Percentiles rank a stretch among this genome's conserved stretches.
phyloP scores from a whole-genome alignment of 2,888 invertebrate genomes.

The Marasmarcha lunaedactyla region DNA sequence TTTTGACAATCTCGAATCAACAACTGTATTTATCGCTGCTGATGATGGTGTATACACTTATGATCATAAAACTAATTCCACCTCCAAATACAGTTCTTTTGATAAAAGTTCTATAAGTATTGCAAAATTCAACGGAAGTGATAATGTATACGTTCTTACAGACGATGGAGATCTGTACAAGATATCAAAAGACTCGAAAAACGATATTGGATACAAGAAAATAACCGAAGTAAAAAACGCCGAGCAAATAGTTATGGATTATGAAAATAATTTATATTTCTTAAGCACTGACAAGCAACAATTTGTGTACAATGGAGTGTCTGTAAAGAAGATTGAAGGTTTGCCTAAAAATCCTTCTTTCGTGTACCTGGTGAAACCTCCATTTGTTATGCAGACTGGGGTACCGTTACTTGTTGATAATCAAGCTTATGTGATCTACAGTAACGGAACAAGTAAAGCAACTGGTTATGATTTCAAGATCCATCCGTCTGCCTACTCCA shows the following conservation, averaged over 20 bases:
- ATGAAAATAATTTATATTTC: slow-evolving; percentile 35
- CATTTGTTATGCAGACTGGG: slow-evolving; percentile 26
- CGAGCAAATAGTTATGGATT: slow-evolving; percentile 36
- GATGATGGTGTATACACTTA: slow-evolving; percentile 33
- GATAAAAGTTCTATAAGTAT: slow-evolving; percentile 31
- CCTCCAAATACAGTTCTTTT: slow-evolving; percentile 33
- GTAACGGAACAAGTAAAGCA: slow-evolving; percentile 28
- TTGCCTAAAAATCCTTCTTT: slow-evolving; percentile 26
- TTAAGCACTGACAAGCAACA: slow-evolving; percentile 26
- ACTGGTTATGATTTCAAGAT: slow-evolving; percentile 22
- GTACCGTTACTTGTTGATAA: slow-evolving; percentile 28
- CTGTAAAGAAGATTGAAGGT: slow-evolving; percentile 30
- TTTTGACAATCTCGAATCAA: slow-evolving; percentile 23
- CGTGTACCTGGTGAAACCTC: slow-evolving; percentile 29
- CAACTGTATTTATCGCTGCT: slow-evolving; percentile 29
- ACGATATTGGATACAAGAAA: slow-evolving; percentile 25
- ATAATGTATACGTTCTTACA: slow-evolving; percentile 34
- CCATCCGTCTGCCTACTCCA: slow-evolving; percentile 31
- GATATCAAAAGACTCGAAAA: slow-evolving; percentile 34
- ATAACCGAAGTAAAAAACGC: slow-evolving; percentile 29
- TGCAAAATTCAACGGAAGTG: slow-evolving; percentile 28
- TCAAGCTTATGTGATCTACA: slow-evolving; percentile 24
- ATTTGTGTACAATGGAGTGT: slow-evolving; percentile 23
- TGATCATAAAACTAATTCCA: slow-evolving; percentile 20
- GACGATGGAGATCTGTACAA: slow-evolving; percentile 33